These are phyloP conservation scores for Lamellibrachia satsuma DNA, from an alignment of 2,888 invertebrate species.

Conservation along the genomic window DNA sequence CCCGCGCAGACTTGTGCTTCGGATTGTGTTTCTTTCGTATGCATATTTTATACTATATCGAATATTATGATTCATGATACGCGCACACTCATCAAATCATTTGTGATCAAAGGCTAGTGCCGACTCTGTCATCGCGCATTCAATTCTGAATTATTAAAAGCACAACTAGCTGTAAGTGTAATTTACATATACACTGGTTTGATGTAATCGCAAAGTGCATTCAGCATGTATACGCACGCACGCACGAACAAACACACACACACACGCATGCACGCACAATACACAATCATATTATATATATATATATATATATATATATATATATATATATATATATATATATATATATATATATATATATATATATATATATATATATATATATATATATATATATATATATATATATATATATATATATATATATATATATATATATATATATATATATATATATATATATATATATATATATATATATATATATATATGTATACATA, in stretches of 20 bases:
- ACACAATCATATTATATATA: no score
- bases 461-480: not conserved
- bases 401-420: not conserved
- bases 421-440: not conserved
- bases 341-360: conserved; percentile 19
- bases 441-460: not conserved
- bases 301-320: no score
- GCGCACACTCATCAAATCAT: not conserved
- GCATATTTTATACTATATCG: not conserved
- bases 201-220: not conserved
- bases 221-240: not conserved
- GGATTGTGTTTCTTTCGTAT: not conserved
- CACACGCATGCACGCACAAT: no score
- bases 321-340: conserved; percentile 14
- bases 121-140: not conserved
- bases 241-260: no score
- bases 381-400: not conserved
- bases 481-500: not conserved
- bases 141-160: not conserved
- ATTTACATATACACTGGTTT: not conserved
- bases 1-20: not conserved
- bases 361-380: not conserved
- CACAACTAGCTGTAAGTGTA: not conserved
- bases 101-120: not conserved
- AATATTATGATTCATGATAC: not conserved